A percentile compares a stretch with the other conserved stretches of the same genome.
These are phyloP conservation scores for Acanthurus tractus DNA, from an alignment of 2,797 vertebrate genomes.

Conservation along the genomic window DNA sequence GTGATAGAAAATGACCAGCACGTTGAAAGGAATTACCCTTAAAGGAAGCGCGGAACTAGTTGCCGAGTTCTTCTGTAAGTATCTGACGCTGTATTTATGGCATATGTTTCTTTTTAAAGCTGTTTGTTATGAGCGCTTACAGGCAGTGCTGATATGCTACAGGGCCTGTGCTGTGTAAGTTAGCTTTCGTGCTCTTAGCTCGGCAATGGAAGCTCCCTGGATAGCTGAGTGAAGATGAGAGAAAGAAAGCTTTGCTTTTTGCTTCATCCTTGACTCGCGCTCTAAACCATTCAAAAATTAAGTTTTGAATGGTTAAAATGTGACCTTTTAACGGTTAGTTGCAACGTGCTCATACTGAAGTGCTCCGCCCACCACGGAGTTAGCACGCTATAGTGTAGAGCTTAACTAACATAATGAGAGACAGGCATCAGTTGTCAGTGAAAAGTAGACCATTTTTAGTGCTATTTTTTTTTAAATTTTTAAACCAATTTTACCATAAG, in stretches of 20 bases:
- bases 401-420: neutral
- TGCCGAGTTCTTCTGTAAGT: constrained; percentile 95
- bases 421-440: too few relatives aligned
- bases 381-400: neutral
- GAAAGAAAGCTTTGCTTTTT: too few relatives aligned
- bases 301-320: fast-evolving
- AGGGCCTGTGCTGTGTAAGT: neutral
- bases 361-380: constrained; percentile 7
- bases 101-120: neutral
- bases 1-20: constrained; percentile 80
- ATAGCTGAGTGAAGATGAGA: too few relatives aligned
- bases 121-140: neutral
- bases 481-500: neutral
- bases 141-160: constrained; percentile 19
- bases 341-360: neutral
- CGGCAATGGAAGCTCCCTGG: fast-evolving
- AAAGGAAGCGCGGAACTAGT: constrained; percentile 94
- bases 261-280: too few relatives aligned
- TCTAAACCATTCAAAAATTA: fast-evolving
- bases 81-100: neutral
- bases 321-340: neutral
- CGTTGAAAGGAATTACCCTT: constrained; percentile 90
- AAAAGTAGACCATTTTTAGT: fast-evolving
- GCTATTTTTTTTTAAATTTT: too few relatives aligned
- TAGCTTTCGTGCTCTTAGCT: too few relatives aligned